These are phyloP conservation scores for Caiman crocodilus DNA, from an alignment of 2,797 vertebrate species.

Conservation along the genomic window DNA sequence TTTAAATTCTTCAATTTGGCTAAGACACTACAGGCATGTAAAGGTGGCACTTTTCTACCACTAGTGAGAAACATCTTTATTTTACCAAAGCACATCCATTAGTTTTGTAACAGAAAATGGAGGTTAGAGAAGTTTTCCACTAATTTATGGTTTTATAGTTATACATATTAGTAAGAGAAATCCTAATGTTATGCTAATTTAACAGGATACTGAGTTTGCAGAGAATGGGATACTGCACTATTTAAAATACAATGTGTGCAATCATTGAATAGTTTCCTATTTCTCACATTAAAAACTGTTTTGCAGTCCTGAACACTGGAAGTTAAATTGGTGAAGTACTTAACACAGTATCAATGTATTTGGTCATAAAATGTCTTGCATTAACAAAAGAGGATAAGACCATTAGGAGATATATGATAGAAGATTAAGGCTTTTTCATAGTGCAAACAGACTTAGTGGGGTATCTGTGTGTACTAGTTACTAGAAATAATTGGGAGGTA, in stretches of 20 bases:
- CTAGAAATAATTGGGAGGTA: background rate
- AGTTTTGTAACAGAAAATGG: background rate
- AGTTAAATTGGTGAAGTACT: conserved; percentile 14
- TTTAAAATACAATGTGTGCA: background rate
- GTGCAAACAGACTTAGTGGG: background rate
- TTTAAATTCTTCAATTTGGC: background rate
- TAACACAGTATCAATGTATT: background rate
- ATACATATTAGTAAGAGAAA: background rate
- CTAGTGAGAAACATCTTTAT: fast-evolving
- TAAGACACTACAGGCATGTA: background rate
- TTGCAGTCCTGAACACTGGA: background rate
- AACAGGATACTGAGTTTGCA: background rate
- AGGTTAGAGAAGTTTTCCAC: background rate
- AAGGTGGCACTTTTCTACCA: background rate
- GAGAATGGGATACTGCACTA: background rate
- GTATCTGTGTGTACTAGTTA: background rate
- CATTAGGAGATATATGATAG: background rate
- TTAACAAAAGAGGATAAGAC: conserved; percentile 39
- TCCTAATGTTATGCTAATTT: background rate
- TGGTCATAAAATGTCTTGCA: background rate
- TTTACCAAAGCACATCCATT: background rate
- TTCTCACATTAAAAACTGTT: background rate
- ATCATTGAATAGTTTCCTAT: background rate
- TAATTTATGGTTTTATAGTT: background rate
- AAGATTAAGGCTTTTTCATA: background rate